Evolutionary conservation across 2,113 vertebrate species (phyloP).

Genomic region (Centropristis striata): DNA sequence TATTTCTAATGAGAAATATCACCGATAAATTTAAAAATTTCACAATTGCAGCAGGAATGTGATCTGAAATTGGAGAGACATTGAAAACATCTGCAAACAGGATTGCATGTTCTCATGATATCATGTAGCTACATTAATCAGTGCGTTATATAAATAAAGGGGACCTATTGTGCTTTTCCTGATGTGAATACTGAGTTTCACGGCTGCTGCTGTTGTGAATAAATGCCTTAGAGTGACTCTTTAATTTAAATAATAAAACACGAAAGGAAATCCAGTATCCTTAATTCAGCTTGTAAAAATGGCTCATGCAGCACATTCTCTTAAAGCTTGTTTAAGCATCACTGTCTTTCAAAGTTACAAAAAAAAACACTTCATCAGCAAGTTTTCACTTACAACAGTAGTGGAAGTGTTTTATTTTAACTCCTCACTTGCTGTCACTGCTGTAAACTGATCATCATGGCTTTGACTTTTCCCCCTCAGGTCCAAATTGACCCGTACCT

Average conservation of each 20-base stretch:
- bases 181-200: no score
- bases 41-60: no score
- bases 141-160: no score
- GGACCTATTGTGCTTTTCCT: no score
- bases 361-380: background rate
- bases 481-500: slow-evolving; percentile 98
- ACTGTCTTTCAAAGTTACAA: background rate
- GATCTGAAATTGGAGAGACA: no score
- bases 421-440: background rate
- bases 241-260: background rate
- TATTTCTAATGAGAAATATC: no score
- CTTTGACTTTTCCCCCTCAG: slow-evolving; percentile 71
- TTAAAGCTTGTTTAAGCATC: background rate
- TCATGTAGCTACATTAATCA: no score
- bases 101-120: no score
- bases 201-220: background rate
- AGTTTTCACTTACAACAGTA: background rate
- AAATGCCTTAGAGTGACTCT: background rate
- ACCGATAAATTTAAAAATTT: no score
- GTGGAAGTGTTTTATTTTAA: background rate
- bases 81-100: no score
- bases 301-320: background rate
- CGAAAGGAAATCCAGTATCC: no score
- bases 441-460: background rate
- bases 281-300: background rate